Evolutionary conservation across 1,140 invertebrate species (phyloP).

Genomic region (Drosophila watanabei): DNA sequence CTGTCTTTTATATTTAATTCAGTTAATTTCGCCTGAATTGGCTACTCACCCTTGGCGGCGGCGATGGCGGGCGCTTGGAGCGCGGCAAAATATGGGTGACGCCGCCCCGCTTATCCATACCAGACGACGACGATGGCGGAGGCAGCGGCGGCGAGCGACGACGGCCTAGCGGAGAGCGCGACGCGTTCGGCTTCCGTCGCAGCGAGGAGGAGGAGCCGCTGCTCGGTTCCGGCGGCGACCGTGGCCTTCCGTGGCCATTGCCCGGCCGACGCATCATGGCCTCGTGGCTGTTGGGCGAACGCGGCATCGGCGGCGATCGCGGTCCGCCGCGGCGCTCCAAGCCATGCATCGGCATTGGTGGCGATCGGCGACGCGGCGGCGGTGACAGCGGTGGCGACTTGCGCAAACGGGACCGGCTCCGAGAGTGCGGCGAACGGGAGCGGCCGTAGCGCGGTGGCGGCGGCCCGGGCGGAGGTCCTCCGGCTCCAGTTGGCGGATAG

Average conservation of each 20-base stretch:
- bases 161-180: slow-evolving; percentile 75
- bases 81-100: slow-evolving; percentile 78
- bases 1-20: background rate
- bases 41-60: slow-evolving; percentile 82
- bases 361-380: slow-evolving; percentile 70
- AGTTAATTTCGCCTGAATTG: background rate
- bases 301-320: slow-evolving; percentile 75
- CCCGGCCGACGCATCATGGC: slow-evolving; percentile 72
- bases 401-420: slow-evolving; percentile 75
- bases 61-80: slow-evolving; percentile 85
- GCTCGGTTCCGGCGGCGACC: slow-evolving; percentile 79
- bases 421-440: slow-evolving; percentile 84
- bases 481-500: slow-evolving; percentile 59
- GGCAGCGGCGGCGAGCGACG: slow-evolving; percentile 73
- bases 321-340: slow-evolving; percentile 70
- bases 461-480: slow-evolving; percentile 50
- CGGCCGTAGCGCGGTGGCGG: slow-evolving; percentile 75
- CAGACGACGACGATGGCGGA: slow-evolving; percentile 57
- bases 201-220: slow-evolving; percentile 61
- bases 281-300: slow-evolving; percentile 72
- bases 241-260: slow-evolving; percentile 72
- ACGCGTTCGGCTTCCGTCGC: slow-evolving; percentile 74
- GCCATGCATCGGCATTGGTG: slow-evolving; percentile 65
- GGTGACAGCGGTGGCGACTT: slow-evolving; percentile 75
- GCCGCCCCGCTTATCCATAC: slow-evolving; percentile 59